phyloP scores from a whole-genome alignment of 2,797 vertebrate genomes.

The Oreortyx pictus region DNA sequence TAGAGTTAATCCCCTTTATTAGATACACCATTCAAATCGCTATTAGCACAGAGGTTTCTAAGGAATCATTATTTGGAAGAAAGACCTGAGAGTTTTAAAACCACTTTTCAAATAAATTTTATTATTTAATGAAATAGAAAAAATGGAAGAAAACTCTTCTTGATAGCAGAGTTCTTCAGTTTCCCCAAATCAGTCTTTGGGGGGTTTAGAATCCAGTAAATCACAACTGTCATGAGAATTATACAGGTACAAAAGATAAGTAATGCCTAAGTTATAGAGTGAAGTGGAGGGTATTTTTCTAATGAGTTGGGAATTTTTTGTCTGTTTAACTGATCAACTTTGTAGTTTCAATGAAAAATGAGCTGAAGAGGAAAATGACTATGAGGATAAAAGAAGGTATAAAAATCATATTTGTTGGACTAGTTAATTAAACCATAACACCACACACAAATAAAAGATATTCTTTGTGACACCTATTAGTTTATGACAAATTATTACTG shows the following conservation, averaged over 20 bases:
- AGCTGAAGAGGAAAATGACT: not conserved
- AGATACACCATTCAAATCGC: not conserved
- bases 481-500: not conserved
- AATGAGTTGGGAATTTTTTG: not conserved
- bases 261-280: not conserved
- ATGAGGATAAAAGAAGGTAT: rapidly evolving
- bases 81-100: not conserved
- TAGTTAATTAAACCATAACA: not conserved
- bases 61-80: not conserved
- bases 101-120: not conserved
- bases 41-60: not conserved
- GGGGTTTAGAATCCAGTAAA: not conserved
- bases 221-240: not conserved
- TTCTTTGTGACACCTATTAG: not conserved
- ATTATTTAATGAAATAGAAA: not conserved
- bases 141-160: not conserved
- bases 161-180: not conserved
- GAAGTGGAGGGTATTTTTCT: not conserved
- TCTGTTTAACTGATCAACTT: not conserved
- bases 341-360: not conserved
- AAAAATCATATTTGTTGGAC: not conserved
- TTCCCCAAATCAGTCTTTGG: not conserved
- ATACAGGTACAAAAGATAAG: not conserved
- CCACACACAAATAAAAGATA: not conserved
- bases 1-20: not conserved